Evolutionary conservation across 2,113 vertebrate species (phyloP).

Genomic region (crab-eating macaque (Macaca fascicularis)): DNA sequence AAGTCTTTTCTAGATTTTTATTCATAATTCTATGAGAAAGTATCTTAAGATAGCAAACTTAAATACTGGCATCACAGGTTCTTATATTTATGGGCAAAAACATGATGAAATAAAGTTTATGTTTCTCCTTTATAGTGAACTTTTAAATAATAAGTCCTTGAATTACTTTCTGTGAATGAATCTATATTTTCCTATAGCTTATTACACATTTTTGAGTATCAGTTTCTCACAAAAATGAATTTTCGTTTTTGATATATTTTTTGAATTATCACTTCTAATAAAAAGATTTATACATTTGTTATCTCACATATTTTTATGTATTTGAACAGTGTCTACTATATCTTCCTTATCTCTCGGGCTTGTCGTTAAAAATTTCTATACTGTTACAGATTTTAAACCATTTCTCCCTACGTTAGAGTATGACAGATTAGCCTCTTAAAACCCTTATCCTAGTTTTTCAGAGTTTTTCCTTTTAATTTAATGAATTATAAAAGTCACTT

Average conservation of each 20-base stretch:
- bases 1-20: neutral
- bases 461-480: slow-evolving; percentile 28
- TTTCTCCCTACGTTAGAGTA: neutral
- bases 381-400: neutral
- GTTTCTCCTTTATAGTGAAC: neutral
- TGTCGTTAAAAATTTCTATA: neutral
- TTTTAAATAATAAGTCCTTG: neutral
- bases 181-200: neutral
- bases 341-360: neutral
- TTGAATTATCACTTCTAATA: neutral
- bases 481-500: slow-evolving; percentile 3
- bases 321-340: neutral
- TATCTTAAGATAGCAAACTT: neutral
- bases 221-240: neutral
- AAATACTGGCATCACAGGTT: neutral
- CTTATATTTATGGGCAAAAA: neutral
- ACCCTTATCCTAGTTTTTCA: slow-evolving; percentile 37
- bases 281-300: neutral
- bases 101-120: neutral
- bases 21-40: neutral
- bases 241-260: neutral
- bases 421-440: slow-evolving; percentile 34
- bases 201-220: neutral
- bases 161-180: neutral
- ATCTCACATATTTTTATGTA: neutral